These are phyloP conservation scores for Drosophila demipolita DNA, from an alignment of 2,888 invertebrate genomes.

Conservation along the genomic window DNA sequence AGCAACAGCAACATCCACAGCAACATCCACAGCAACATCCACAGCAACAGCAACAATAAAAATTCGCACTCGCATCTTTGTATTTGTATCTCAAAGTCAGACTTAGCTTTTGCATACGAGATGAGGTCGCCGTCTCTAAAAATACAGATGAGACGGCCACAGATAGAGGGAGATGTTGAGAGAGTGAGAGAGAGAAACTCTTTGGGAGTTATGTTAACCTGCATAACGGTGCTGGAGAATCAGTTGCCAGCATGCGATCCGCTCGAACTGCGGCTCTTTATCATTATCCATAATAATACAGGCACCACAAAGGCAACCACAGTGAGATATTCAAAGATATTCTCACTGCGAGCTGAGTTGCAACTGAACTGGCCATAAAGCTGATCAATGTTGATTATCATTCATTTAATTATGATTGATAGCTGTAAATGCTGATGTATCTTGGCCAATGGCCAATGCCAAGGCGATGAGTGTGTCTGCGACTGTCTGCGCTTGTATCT, in stretches of 20 bases:
- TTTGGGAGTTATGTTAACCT: conserved; percentile 66
- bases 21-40: conserved; percentile 16
- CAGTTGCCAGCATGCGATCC: conserved; percentile 41
- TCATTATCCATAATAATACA: conserved; percentile 70
- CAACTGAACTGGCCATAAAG: conserved; percentile 51
- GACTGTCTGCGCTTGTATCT: conserved; percentile 39
- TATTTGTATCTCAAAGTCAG: conserved; percentile 35
- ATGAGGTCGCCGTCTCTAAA: conserved; percentile 51
- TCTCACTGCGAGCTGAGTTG: conserved; percentile 6
- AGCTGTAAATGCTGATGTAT: conserved; percentile 73
- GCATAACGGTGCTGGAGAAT: conserved; percentile 70
- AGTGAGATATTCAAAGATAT: conserved; percentile 5
- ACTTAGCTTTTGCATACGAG: conserved; percentile 65
- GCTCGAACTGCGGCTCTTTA: conserved; percentile 70
- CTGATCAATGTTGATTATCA: conserved; percentile 78
- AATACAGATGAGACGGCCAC: conserved; percentile 7
- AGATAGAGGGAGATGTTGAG: conserved; percentile 11
- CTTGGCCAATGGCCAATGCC: conserved; percentile 24
- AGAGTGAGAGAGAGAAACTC: conserved; percentile 24
- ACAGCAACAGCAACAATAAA: conserved; percentile 18
- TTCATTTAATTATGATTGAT: conserved; percentile 80
- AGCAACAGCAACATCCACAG: background rate
- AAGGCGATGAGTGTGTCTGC: background rate
- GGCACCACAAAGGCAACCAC: conserved; percentile 34
- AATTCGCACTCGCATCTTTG: conserved; percentile 35